phyloP scores from a whole-genome alignment of 2,797 vertebrate species.

The Synaphobranchus kaupii region DNA sequence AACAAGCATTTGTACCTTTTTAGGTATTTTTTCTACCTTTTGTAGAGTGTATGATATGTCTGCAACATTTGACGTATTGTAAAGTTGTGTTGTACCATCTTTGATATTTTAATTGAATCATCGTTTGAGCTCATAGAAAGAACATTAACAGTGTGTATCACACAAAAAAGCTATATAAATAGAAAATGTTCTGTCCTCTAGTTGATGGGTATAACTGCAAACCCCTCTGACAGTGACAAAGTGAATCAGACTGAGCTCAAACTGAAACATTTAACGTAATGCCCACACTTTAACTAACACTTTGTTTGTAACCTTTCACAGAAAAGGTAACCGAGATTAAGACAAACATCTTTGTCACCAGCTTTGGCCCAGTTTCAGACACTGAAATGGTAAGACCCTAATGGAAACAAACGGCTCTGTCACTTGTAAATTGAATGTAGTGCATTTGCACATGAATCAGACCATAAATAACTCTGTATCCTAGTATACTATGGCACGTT shows the following conservation, averaged over 20 bases:
- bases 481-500: no score
- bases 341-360: constrained; percentile 98
- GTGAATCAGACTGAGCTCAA: not conserved
- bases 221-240: not conserved
- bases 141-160: not conserved
- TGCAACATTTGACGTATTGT: not conserved
- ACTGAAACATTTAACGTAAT: not conserved
- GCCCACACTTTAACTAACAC: not conserved
- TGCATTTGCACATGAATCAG: constrained; percentile 13
- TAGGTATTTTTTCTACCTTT: no score
- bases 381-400: constrained; percentile 89
- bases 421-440: not conserved
- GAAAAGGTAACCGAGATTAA: constrained; percentile 96
- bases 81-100: not conserved
- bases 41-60: not conserved
- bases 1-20: no score
- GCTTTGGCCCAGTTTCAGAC: constrained; percentile 95
- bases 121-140: not conserved
- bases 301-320: constrained; percentile 62
- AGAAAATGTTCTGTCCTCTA: not conserved
- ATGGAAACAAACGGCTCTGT: constrained; percentile 10
- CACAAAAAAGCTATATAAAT: not conserved
- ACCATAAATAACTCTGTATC: not conserved
- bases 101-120: constrained; percentile 11
- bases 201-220: not conserved